These are phyloP conservation scores for Aporophyla lueneburgensis DNA, from an alignment of 2,888 invertebrate species.

Conservation along the genomic window DNA sequence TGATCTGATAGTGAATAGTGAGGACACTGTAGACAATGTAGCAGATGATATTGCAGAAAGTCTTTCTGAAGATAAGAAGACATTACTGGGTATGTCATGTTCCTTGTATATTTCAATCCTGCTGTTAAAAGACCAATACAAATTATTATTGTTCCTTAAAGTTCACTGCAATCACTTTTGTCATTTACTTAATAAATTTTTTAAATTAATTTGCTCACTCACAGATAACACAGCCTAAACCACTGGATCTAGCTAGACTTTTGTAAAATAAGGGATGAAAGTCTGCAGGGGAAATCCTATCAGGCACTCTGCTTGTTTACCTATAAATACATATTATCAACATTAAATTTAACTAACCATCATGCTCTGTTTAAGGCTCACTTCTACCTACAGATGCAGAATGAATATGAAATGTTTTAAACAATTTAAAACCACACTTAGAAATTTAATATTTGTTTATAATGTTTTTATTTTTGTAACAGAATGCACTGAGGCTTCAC, in stretches of 20 bases:
- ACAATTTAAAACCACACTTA: no score
- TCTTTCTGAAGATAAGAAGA: conserved; percentile 93
- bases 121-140: background rate
- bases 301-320: background rate
- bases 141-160: background rate
- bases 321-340: background rate
- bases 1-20: conserved; percentile 89
- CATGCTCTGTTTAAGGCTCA: background rate
- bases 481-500: no score
- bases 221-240: background rate
- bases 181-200: background rate
- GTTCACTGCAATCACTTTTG: background rate
- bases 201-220: background rate
- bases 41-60: conserved; percentile 94
- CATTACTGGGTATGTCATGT: conserved; percentile 91
- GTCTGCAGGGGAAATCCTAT: background rate
- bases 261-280: background rate
- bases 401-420: no score
- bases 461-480: no score
- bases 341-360: background rate
- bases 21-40: conserved; percentile 91
- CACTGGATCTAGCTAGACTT: background rate
- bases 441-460: no score
- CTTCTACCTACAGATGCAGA: background rate
- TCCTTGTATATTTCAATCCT: background rate